phyloP scores from a whole-genome alignment of 2,113 vertebrate species.

The Plotosus lineatus region DNA sequence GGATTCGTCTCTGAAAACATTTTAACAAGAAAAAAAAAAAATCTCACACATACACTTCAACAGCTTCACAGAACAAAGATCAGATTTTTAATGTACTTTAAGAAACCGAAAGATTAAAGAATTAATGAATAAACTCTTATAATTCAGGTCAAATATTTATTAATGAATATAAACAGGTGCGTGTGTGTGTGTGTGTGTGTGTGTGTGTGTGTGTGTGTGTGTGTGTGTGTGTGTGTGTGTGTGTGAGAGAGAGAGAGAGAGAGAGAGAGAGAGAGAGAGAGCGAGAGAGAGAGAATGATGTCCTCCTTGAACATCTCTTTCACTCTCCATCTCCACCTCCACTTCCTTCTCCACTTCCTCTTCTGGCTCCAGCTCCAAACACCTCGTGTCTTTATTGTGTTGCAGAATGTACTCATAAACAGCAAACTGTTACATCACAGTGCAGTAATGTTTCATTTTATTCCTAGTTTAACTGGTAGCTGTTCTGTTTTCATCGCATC shows the following conservation, averaged over 20 bases:
- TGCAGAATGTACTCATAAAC: background rate
- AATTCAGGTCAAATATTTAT: too few species aligned
- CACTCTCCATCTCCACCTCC: background rate
- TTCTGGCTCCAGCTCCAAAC: background rate
- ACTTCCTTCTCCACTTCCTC: too few species aligned
- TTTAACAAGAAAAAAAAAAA: too few species aligned
- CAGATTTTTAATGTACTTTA: background rate
- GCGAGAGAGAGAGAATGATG: too few species aligned
- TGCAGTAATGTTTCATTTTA: background rate
- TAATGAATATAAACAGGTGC: too few species aligned
- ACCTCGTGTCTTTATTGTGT: background rate
- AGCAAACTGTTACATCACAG: background rate
- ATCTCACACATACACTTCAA: background rate
- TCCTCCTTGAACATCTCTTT: too few species aligned
- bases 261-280: too few species aligned
- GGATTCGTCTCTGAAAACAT: too few species aligned
- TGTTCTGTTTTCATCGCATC: slow-evolving; percentile 71
- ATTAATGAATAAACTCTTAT: background rate
- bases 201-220: slow-evolving; percentile 5
- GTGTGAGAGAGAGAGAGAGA: too few species aligned
- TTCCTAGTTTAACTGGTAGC: slow-evolving; percentile 71
- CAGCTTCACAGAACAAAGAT: background rate
- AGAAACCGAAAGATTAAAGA: background rate
- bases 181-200: background rate
- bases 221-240: background rate